Conservation (phyloP, 2,888 invertebrate genomes). For the Baccha elongata region DNA sequence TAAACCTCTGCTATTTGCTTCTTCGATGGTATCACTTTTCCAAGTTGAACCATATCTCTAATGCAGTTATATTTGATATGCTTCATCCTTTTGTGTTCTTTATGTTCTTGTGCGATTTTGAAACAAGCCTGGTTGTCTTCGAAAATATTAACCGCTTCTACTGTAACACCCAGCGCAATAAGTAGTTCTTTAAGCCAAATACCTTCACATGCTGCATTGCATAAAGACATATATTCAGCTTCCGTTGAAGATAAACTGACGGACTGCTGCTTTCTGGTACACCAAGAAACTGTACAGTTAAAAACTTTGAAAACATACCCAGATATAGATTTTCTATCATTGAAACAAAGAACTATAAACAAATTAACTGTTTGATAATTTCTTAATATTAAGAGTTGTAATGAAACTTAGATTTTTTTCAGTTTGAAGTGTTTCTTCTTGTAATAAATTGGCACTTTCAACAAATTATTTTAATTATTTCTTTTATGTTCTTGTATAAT, state of each 20-base stretch:
- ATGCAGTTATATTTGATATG: constrained; percentile 39
- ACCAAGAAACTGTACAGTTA: background rate
- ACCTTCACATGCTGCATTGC: background rate
- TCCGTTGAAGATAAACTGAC: background rate
- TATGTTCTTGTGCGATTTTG: too few relatives aligned
- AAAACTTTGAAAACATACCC: background rate
- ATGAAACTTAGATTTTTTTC: too few relatives aligned
- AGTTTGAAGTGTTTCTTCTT: too few relatives aligned
- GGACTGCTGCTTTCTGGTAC: background rate
- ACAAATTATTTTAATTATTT: too few relatives aligned
- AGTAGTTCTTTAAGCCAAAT: background rate
- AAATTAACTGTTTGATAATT: too few relatives aligned
- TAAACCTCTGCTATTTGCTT: constrained; percentile 26
- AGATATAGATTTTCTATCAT: constrained; percentile 9
- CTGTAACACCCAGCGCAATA: background rate
- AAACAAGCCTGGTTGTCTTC: constrained; percentile 36
- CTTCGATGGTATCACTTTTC: background rate
- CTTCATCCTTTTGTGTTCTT: constrained; percentile 36
- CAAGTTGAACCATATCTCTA: constrained; percentile 5
- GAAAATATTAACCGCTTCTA: background rate
- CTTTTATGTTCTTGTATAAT: too few relatives aligned
- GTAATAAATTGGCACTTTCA: too few relatives aligned
- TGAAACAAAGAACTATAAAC: too few relatives aligned
- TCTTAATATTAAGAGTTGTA: too few relatives aligned
- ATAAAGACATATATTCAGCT: constrained; percentile 2